Conservation (phyloP, 2,888 invertebrate genomes). For the Chromoteleia sp. region DNA sequence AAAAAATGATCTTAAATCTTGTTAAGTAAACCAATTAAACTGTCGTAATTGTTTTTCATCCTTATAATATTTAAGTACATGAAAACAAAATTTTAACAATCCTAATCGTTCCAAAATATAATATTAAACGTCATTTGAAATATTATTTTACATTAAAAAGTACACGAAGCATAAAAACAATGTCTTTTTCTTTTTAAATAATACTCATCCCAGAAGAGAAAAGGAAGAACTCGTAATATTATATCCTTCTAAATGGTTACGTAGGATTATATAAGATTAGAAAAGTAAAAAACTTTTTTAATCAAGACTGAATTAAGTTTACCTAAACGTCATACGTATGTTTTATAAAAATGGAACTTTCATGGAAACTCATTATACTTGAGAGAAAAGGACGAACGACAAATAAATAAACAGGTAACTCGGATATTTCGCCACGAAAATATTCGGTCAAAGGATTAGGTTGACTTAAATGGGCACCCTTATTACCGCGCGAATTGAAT, state of each 20-base stretch:
- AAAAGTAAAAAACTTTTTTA: slow-evolving; percentile 28
- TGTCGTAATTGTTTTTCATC: no score
- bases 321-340: background rate
- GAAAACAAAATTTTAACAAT: no score
- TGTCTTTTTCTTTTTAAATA: no score
- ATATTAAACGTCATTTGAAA: no score
- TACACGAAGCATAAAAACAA: no score
- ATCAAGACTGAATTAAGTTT: slow-evolving; percentile 20
- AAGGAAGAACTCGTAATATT: background rate
- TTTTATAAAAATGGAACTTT: slow-evolving; percentile 3
- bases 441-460: slow-evolving; percentile 24
- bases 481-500: slow-evolving; percentile 20
- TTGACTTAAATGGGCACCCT: slow-evolving; percentile 1
- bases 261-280: slow-evolving; percentile 4
- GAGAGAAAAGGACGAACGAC: background rate
- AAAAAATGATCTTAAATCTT: no score
- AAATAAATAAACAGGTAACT: slow-evolving; percentile 7
- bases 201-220: no score
- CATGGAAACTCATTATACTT: background rate
- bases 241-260: background rate
- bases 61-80: no score
- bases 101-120: no score
- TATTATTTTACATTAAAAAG: no score
- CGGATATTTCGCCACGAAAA: slow-evolving; percentile 2
- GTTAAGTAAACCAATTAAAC: no score